phyloP scores from a whole-genome alignment of 2,888 invertebrate genomes.

The Cephus nigrinus region DNA sequence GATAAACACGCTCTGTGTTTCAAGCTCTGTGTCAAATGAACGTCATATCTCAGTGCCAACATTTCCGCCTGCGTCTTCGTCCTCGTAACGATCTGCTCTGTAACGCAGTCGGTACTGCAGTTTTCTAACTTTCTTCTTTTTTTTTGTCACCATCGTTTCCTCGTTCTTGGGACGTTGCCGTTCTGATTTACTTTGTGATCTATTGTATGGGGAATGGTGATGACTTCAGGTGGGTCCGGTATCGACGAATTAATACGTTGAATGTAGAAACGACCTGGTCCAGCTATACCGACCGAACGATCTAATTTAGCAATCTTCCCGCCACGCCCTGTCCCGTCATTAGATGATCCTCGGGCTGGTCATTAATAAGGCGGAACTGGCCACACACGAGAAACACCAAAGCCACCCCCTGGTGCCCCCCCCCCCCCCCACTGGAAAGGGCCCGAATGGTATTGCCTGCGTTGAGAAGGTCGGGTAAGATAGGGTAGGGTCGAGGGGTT shows the following conservation, averaged over 20 bases:
- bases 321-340: constrained; percentile 64
- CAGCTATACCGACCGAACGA: not conserved
- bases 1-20: constrained; percentile 30
- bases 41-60: constrained; percentile 3
- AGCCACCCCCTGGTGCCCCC: too few relatives aligned
- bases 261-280: too few relatives aligned
- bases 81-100: not conserved
- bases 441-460: constrained; percentile 4
- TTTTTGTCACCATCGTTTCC: not conserved
- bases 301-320: constrained; percentile 63
- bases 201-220: not conserved
- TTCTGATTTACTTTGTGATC: not conserved
- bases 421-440: not conserved
- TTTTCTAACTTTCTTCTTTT: not conserved
- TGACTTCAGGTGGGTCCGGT: too few relatives aligned
- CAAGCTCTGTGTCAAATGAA: constrained; percentile 1
- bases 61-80: constrained; percentile 1
- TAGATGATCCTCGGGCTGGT: constrained; percentile 53
- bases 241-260: too few relatives aligned
- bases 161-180: not conserved
- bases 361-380: constrained; percentile 61
- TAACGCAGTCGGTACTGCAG: constrained; percentile 5
- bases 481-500: not conserved
- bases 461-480: too few relatives aligned
- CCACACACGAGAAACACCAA: constrained; percentile 52